These are phyloP conservation scores for Acanthacorydalis orientalis DNA, from an alignment of 2,888 invertebrate species.

Conservation along the genomic window DNA sequence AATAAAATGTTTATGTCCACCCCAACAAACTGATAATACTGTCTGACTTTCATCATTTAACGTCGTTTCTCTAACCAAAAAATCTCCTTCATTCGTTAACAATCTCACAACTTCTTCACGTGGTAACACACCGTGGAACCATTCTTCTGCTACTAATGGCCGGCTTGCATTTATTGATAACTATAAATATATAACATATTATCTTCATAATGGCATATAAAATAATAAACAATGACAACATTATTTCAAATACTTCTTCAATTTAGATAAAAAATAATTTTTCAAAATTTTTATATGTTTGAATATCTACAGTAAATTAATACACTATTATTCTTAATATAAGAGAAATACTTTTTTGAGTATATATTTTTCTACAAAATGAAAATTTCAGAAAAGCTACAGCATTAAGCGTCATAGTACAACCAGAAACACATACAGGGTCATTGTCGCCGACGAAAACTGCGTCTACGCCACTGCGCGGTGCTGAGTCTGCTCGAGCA, in stretches of 20 bases:
- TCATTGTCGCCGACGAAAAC: slow-evolving; percentile 21
- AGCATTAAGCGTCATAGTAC: background rate
- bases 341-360: too few species aligned
- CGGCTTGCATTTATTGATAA: slow-evolving; percentile 35
- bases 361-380: too few species aligned
- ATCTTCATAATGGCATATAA: background rate
- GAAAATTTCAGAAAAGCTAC: too few species aligned
- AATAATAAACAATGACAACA: background rate
- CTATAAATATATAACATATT: background rate
- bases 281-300: too few species aligned
- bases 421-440: background rate
- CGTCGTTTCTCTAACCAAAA: slow-evolving; percentile 82
- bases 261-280: too few species aligned
- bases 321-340: background rate
- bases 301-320: too few species aligned
- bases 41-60: slow-evolving; percentile 83
- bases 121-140: slow-evolving; percentile 94
- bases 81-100: slow-evolving; percentile 84
- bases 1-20: slow-evolving; percentile 92
- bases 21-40: slow-evolving; percentile 90
- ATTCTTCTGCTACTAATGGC: slow-evolving; percentile 76
- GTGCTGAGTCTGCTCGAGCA: slow-evolving; percentile 20
- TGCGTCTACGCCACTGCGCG: slow-evolving; percentile 21
- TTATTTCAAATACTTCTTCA: too few species aligned
- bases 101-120: slow-evolving; percentile 89